These are phyloP conservation scores for rabbit (Oryctolagus cuniculus) DNA, from an alignment of 2,113 vertebrate species.

Conservation along the genomic window mOryCun1.1 NC_091434.1:48149501-48150000, in stretches of 20 bases:
- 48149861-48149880: too few relatives aligned
- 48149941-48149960: too few relatives aligned
- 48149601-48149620: background rate
- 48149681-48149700: background rate
- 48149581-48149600: background rate
- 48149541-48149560: background rate
- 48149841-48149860: too few relatives aligned
- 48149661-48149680: background rate
- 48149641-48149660: background rate
- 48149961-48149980: too few relatives aligned
- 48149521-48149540: background rate
- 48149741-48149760: background rate
- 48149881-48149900: too few relatives aligned
- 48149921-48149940: too few relatives aligned
- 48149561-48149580: background rate
- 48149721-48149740: background rate
- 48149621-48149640: background rate
- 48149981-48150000: too few relatives aligned
- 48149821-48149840: too few relatives aligned
- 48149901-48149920: too few relatives aligned
- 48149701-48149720: background rate
- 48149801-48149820: too few relatives aligned
- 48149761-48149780: background rate
- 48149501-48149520: background rate
- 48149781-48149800: accelerated